A percentile compares a stretch with the other conserved stretches of the same genome.
These are phyloP conservation scores for Macrophya annulata DNA, from an alignment of 2,888 invertebrate species.

Conservation along the genomic window DNA sequence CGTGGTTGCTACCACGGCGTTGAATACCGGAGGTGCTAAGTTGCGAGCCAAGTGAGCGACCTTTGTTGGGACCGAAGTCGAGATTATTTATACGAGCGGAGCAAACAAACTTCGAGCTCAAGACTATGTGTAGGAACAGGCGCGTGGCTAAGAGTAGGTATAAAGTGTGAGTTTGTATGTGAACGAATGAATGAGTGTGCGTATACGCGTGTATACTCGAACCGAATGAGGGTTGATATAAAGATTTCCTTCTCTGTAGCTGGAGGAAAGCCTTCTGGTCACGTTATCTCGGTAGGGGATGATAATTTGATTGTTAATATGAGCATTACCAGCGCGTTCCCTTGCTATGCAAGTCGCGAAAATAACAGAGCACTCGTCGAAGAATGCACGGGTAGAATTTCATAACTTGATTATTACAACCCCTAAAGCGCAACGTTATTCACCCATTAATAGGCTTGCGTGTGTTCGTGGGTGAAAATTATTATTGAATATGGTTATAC, in stretches of 20 bases:
- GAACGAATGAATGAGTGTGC: background rate
- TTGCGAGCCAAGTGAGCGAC: slow-evolving; percentile 41
- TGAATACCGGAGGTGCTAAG: slow-evolving; percentile 44
- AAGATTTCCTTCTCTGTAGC: slow-evolving; percentile 22
- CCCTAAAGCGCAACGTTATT: slow-evolving; percentile 52
- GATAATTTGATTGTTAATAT: slow-evolving; percentile 54
- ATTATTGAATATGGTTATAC: slow-evolving; percentile 16
- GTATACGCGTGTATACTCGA: background rate
- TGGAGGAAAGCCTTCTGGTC: slow-evolving; percentile 26
- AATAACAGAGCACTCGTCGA: slow-evolving; percentile 46
- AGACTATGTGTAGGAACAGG: background rate
- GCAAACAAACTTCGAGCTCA: slow-evolving; percentile 25
- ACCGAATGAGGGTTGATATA: background rate
- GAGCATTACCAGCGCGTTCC: slow-evolving; percentile 46
- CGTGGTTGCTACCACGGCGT: background rate
- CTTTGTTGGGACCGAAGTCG: slow-evolving; percentile 44
- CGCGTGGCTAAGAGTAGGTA: slow-evolving; percentile 8
- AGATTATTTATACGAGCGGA: slow-evolving; percentile 50
- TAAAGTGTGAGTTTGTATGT: background rate
- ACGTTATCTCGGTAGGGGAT: slow-evolving; percentile 41
- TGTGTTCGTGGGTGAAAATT: slow-evolving; percentile 14
- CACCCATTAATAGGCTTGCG: slow-evolving; percentile 22
- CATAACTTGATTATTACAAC: slow-evolving; percentile 52
- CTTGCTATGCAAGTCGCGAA: slow-evolving; percentile 36
- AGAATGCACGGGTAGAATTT: slow-evolving; percentile 51